Base-by-base conservation (phyloP, 1,140 invertebrate species). In the Drosophila bifasciata region DNA sequence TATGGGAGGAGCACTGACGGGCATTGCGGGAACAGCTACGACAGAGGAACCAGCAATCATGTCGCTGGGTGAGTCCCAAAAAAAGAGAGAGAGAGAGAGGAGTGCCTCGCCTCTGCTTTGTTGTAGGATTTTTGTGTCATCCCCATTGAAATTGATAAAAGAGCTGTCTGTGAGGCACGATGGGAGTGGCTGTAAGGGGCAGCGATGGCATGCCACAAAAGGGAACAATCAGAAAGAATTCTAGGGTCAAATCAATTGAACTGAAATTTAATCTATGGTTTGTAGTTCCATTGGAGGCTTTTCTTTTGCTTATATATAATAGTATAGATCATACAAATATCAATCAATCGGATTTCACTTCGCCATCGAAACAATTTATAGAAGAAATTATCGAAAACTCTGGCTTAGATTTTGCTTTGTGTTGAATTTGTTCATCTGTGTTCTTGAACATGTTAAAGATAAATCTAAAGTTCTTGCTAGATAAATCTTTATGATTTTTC, bases 51-150 rank as follows among this genome's bases (percentile, higher is more conserved):
- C 63, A 2, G 50, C 75, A 8, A 61, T 63, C 45, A 67, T 84
- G 67, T 84, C 80, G 16, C 28, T 68, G 72, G 80, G 80, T 84
- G 51, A 69, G 66, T 56, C 40, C 7, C 7, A 25, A 9, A 39
- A 19, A 8, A 28, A 8, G 25, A 25, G 28, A 28, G 7, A 28
- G 28, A 28, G 25, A 28, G 25, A 1, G 32, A 36, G 32, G 28
- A 11, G 28, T 32, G 28, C 9, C 28, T 32, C 3, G 8, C 8
- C 28, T 45, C 58, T 17, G 60, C 52, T 3, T 46, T 64, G 68
- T 69, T 69, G 50, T 68, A 43, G 56, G 59, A 62, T 62, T 58
- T 36, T 11, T 36, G 13, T 57, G 19, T 43, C 23, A 3, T 17
- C 13, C 25, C 45, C 56, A 69, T 48, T 68, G n/a, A 36, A 56